Conservation (phyloP, 2,888 invertebrate genomes). For the Leptinotarsa juncta region DNA sequence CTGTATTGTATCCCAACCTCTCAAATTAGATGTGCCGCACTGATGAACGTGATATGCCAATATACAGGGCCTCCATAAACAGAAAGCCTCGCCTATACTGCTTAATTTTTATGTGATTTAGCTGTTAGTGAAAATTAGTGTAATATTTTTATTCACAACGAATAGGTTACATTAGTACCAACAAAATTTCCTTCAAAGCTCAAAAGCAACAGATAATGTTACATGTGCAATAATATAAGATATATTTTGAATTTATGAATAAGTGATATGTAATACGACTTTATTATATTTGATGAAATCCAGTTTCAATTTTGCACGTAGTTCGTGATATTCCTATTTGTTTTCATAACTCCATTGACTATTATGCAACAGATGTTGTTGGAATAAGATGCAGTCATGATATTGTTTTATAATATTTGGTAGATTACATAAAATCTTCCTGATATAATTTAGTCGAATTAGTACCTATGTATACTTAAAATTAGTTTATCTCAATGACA, state of each 20-base stretch:
- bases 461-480: constrained; percentile 39
- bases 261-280: constrained; percentile 50
- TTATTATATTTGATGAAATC: constrained; percentile 42
- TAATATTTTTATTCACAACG: constrained; percentile 26
- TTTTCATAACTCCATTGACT: too few relatives aligned
- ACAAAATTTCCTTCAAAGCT: constrained; percentile 41
- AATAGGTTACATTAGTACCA: constrained; percentile 24
- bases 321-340: not conserved
- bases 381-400: not conserved
- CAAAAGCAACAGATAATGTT: constrained; percentile 48
- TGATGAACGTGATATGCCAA: not conserved
- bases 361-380: not conserved
- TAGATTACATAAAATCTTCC: constrained; percentile 29
- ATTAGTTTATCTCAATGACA: constrained; percentile 47
- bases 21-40: too few relatives aligned
- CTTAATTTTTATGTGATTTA: constrained; percentile 44
- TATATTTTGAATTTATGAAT: constrained; percentile 44
- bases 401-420: constrained; percentile 22
- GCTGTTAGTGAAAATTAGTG: constrained; percentile 28
- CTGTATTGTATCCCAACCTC: too few relatives aligned
- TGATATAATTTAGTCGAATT: constrained; percentile 35
- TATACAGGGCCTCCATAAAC: constrained; percentile 20
- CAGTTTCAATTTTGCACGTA: constrained; percentile 10
- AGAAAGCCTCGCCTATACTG: constrained; percentile 47
- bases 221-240: constrained; percentile 54